Percentiles rank a stretch among this genome's conserved stretches.
Evolutionary conservation across 1,140 invertebrate genomes (phyloP).

Genomic region (Lepidostoma basale): DNA sequence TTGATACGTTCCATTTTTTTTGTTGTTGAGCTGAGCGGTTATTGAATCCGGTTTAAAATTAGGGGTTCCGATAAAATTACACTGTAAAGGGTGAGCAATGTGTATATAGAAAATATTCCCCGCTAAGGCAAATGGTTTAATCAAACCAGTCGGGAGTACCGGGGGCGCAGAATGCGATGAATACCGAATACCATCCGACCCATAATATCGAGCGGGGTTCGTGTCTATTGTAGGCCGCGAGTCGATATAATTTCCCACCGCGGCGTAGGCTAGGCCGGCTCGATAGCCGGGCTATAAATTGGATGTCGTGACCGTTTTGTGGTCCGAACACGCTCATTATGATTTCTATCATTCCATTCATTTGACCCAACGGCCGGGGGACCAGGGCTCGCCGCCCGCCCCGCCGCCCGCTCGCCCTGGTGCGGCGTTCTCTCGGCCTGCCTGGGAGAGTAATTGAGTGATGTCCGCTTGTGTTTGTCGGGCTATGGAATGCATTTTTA

Average conservation of each 20-base stretch:
- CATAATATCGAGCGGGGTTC: background rate
- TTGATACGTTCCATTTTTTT: background rate
- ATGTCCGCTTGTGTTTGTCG: slow-evolving; percentile 16
- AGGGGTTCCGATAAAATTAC: too few species aligned
- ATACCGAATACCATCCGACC: background rate
- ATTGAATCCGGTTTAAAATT: too few species aligned
- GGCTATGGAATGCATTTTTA: background rate
- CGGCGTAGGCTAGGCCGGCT: background rate
- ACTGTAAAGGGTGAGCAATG: too few species aligned
- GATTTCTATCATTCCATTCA: slow-evolving; percentile 33
- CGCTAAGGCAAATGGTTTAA: slow-evolving; percentile 2
- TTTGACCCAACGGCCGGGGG: slow-evolving; percentile 25
- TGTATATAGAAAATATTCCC: too few species aligned
- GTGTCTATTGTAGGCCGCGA: background rate
- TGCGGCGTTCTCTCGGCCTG: background rate
- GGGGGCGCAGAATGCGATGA: slow-evolving; percentile 12
- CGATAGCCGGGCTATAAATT: slow-evolving; percentile 28
- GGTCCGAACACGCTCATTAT: slow-evolving; percentile 31
- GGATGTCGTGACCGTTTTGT: slow-evolving; percentile 32
- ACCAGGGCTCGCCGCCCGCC: background rate
- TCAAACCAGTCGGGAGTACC: background rate
- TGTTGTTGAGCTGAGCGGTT: too few species aligned
- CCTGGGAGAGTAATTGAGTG: slow-evolving; percentile 14
- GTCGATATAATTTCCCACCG: slow-evolving; percentile 26
- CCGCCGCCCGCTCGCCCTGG: background rate